Percentiles rank a stretch among this genome's conserved stretches.
These are phyloP conservation scores for Syngnathus rostellatus DNA, from an alignment of 2,797 vertebrate genomes.

Conservation along the genomic window DNA sequence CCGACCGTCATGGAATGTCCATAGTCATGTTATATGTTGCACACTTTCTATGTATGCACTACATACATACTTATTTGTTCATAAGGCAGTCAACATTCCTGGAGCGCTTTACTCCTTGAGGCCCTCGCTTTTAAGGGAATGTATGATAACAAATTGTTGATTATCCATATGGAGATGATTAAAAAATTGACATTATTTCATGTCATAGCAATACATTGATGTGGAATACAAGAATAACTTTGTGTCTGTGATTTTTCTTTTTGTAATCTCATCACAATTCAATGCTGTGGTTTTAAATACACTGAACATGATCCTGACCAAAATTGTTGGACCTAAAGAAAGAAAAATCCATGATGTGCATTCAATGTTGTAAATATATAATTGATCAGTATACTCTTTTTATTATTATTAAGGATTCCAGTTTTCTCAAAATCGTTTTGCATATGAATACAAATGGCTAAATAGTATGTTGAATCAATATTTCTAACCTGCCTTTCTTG, in stretches of 20 bases:
- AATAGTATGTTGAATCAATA: too few relatives aligned
- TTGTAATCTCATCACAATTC: too few relatives aligned
- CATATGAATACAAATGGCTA: too few relatives aligned
- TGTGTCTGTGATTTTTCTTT: background rate
- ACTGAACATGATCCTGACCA: too few relatives aligned
- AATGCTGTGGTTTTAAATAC: too few relatives aligned
- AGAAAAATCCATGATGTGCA: background rate
- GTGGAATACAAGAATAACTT: background rate
- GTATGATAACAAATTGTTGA: background rate
- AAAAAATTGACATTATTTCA: background rate
- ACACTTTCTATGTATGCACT: conserved; percentile 13
- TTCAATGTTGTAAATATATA: background rate
- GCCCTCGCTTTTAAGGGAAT: background rate
- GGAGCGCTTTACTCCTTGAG: conserved; percentile 16
- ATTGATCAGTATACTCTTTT: background rate
- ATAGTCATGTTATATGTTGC: conserved; percentile 8
- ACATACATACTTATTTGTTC: conserved; percentile 48
- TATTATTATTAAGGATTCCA: too few relatives aligned
- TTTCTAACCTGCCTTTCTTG: too few relatives aligned
- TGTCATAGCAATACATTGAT: conserved; percentile 1
- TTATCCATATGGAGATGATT: conserved; percentile 17
- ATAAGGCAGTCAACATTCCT: conserved; percentile 51
- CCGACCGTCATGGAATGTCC: background rate
- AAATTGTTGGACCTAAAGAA: background rate
- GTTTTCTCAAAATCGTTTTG: too few relatives aligned